These are phyloP conservation scores for Oenanthe melanoleuca DNA, from an alignment of 2,113 vertebrate genomes.

Conservation along the genomic window DNA sequence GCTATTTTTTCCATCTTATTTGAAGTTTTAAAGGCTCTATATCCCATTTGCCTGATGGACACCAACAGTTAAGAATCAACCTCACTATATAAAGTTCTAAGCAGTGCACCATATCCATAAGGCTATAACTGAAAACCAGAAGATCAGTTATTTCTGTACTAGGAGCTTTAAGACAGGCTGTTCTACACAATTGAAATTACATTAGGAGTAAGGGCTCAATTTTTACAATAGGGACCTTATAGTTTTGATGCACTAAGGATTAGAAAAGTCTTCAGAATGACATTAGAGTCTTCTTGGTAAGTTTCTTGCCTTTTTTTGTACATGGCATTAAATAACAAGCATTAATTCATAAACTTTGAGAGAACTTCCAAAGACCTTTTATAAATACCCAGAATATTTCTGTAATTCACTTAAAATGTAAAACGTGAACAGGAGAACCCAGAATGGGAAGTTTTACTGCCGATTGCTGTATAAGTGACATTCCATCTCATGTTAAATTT, in stretches of 20 bases:
- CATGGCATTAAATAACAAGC: slow-evolving; percentile 23
- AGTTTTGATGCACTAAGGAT: slow-evolving; percentile 16
- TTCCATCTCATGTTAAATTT: neutral
- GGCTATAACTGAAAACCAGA: slow-evolving; percentile 56
- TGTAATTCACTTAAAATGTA: slow-evolving; percentile 49
- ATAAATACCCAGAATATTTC: slow-evolving; percentile 55
- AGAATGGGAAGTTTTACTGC: slow-evolving; percentile 1
- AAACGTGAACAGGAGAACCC: slow-evolving; percentile 66
- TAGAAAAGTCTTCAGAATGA: slow-evolving; percentile 29
- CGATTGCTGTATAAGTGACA: neutral
- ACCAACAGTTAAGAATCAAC: slow-evolving; percentile 49
- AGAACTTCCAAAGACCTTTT: slow-evolving; percentile 45
- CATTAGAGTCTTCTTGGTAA: neutral
- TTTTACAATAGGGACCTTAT: slow-evolving; percentile 40
- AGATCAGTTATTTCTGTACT: slow-evolving; percentile 27
- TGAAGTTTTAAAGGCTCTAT: slow-evolving; percentile 41
- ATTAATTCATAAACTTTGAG: slow-evolving; percentile 50
- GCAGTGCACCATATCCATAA: slow-evolving; percentile 66
- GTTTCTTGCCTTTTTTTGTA: slow-evolving; percentile 2
- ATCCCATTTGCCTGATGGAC: slow-evolving; percentile 58
- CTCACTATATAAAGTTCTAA: slow-evolving; percentile 61
- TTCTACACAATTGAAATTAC: slow-evolving; percentile 29
- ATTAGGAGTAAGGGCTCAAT: slow-evolving; percentile 41
- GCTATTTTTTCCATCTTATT: slow-evolving; percentile 22
- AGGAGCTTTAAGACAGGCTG: slow-evolving; percentile 44